These are phyloP conservation scores for Melopsittacus undulatus DNA, from an alignment of 2,797 vertebrate species.

Conservation along the genomic window DNA sequence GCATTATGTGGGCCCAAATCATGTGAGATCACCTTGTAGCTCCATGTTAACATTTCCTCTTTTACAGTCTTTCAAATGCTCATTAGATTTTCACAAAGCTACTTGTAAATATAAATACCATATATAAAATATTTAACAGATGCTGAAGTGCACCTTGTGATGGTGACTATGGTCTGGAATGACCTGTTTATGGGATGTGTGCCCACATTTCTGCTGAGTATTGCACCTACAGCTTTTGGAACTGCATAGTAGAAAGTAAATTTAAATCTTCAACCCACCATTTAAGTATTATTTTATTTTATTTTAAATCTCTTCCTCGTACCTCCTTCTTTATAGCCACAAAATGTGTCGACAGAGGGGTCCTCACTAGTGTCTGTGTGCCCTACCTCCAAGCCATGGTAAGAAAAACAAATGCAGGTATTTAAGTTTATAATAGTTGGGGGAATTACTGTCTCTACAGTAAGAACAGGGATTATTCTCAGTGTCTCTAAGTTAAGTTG, in stretches of 20 bases:
- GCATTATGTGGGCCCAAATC: neutral
- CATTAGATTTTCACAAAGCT: conserved; percentile 16
- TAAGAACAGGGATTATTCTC: neutral
- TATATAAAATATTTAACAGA: conserved; percentile 64
- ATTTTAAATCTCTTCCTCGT: neutral
- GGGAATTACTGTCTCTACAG: neutral
- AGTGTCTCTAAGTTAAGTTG: neutral
- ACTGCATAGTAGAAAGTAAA: neutral
- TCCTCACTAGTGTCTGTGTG: neutral
- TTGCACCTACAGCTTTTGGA: neutral
- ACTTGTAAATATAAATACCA: conserved; percentile 26
- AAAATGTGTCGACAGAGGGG: neutral
- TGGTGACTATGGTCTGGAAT: conserved; percentile 26
- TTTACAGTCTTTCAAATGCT: conserved; percentile 20
- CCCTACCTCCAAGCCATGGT: neutral
- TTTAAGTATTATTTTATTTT: neutral
- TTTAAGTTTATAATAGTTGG: neutral
- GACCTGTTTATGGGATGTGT: conserved; percentile 17
- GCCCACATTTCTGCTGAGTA: conserved; percentile 15
- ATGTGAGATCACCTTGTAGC: conserved; percentile 6
- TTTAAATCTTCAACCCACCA: neutral
- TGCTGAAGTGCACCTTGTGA: conserved; percentile 20
- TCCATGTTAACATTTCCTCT: conserved; percentile 28
- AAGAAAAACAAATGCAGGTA: neutral
- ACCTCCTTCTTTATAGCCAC: neutral